Conservation (phyloP, 2,888 invertebrate species). For the Vesta saturnalis region DNA sequence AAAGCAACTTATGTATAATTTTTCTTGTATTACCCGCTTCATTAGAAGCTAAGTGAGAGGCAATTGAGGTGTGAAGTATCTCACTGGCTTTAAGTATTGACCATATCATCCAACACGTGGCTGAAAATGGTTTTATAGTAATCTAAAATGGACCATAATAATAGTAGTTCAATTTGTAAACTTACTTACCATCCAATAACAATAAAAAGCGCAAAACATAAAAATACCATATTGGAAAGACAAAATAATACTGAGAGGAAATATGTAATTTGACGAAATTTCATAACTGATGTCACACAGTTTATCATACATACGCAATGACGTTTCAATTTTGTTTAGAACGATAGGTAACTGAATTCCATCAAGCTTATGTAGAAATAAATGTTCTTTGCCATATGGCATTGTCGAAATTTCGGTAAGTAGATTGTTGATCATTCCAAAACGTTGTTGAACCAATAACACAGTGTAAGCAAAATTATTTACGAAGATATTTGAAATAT, state of each 20-base stretch:
- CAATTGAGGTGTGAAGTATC: slow-evolving; percentile 19
- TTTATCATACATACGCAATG: slow-evolving; percentile 35
- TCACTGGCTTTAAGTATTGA: slow-evolving; percentile 22
- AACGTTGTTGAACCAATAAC: slow-evolving; percentile 22
- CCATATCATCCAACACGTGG: slow-evolving; percentile 25
- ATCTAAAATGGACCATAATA: slow-evolving; percentile 19
- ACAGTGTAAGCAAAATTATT: slow-evolving; percentile 24
- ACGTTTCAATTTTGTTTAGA: slow-evolving; percentile 26
- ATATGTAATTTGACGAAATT: slow-evolving; percentile 36
- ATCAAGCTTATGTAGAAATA: too few species aligned
- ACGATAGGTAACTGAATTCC: too few species aligned
- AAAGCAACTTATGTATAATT: slow-evolving; percentile 37
- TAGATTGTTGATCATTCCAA: slow-evolving; percentile 22
- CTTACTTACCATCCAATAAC: slow-evolving; percentile 39
- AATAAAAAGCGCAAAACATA: slow-evolving; percentile 40
- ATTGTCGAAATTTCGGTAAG: background rate
- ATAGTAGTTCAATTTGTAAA: background rate
- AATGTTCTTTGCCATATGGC: too few species aligned
- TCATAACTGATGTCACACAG: slow-evolving; percentile 33
- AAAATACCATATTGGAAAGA: slow-evolving; percentile 35
- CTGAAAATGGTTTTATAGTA: slow-evolving; percentile 18
- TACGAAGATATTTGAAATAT: slow-evolving; percentile 16
- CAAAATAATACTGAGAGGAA: slow-evolving; percentile 36
- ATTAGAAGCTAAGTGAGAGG: slow-evolving; percentile 16
- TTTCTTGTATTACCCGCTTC: slow-evolving; percentile 28